These are phyloP conservation scores for Gephyroberyx darwinii DNA, from an alignment of 2,797 vertebrate genomes.

Conservation along the genomic window DNA sequence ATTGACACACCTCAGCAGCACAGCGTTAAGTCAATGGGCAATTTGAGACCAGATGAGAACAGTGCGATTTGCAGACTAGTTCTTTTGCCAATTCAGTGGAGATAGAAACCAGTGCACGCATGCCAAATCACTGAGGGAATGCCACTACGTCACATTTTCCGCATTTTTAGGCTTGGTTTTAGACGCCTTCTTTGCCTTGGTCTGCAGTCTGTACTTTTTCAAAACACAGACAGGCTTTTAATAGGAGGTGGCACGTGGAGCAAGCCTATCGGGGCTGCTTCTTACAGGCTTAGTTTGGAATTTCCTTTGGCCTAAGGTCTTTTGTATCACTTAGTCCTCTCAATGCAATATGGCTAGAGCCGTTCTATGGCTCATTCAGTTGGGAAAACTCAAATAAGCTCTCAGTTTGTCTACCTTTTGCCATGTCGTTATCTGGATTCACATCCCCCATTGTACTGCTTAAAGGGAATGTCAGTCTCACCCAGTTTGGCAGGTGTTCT, in stretches of 20 bases:
- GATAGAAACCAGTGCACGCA: conserved; percentile 16
- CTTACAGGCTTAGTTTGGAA: conserved; percentile 36
- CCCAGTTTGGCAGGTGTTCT: conserved; percentile 9
- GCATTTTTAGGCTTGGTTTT: conserved; percentile 28
- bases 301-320: conserved; percentile 41
- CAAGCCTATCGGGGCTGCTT: conserved; percentile 15
- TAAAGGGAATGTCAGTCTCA: neutral
- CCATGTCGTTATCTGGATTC: conserved; percentile 42
- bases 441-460: conserved; percentile 6
- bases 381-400: conserved; percentile 49
- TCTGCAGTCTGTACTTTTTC: conserved; percentile 41
- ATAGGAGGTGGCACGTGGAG: conserved; percentile 16
- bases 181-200: conserved; percentile 40
- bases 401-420: conserved; percentile 36
- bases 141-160: conserved; percentile 18
- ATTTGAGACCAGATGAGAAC: neutral
- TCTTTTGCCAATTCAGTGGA: conserved; percentile 13
- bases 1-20: neutral
- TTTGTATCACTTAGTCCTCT: conserved; percentile 36
- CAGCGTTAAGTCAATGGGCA: neutral
- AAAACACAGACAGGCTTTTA: neutral
- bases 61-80: neutral
- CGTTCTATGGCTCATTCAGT: conserved; percentile 46
- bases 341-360: conserved; percentile 12
- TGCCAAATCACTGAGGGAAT: conserved; percentile 42